Base-by-base conservation (phyloP, 2,113 vertebrate genomes). In the Perognathus longimembris region DNA sequence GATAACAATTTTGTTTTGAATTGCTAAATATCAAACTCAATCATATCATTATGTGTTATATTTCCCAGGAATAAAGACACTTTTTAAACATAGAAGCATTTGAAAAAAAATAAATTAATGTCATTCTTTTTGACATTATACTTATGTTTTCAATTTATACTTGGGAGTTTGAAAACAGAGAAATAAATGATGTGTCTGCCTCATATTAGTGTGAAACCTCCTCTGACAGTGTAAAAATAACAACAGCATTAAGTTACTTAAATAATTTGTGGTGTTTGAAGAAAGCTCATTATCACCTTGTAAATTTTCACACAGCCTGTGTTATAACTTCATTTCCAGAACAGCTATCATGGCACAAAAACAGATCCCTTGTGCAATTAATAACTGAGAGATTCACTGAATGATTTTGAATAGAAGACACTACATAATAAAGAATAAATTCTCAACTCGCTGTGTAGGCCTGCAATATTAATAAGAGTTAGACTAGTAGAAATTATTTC, bases 271-370 rank as follows among this genome's bases (percentile, higher is more conserved):
- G 81, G 93, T 97, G 89, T 97, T 97, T 97, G 97, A 97, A 96
- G 93, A 91, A 96, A 93, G 83, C 88, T 97, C 92, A 96, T 98
- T 98, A 97, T 64, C 96, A 97, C 96, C 94, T 97, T 97, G 89
- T 96, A 96, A 97, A 96, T 94, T 97, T 92, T 91, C 95, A 88
- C 87, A 96, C 86, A 91, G 64, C 69, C 69, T 86, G 86, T 82
- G 87, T 88, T 96, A 80, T 94, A 97, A 95, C 92, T 97, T 96
- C 90, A 90, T 95, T 96, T 97, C 81, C 63, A 95, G 87, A 97
- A 96, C 73, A 96, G 38, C 82, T 94, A 83, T 92, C 18, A 11
- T 67, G 81, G 86, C 63, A 83, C 30, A 90, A 95, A 96, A 95
- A 0, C 59, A 93, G 76, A 28, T 94, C 82, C 28, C 40, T 84